Base-by-base conservation (phyloP, 2,113 vertebrate species). In the Rattus rattus region DNA sequence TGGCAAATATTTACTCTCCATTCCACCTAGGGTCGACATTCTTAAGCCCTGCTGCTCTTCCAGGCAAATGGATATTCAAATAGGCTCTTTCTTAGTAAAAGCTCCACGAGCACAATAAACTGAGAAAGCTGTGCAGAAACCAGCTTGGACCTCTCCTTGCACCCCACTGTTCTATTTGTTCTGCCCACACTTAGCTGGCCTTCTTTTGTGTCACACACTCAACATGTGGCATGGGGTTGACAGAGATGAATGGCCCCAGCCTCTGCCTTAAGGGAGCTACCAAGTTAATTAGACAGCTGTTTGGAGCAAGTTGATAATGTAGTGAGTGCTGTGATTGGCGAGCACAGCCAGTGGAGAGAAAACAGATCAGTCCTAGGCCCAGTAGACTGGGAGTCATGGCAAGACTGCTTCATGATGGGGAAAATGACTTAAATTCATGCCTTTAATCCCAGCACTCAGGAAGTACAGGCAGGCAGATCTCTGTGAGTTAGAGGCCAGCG, bases 1-100 rank as follows among this genome's bases (percentile, higher is more conserved):
- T 61, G 84, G 54, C 88, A 90, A 94, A 96, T 86, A 88, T 63
- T 94, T 93, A 54, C 36, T 79, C 87, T 90, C 59, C 73, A 36
- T 87, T 67, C 87, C 84, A 80, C 24, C 83, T 63, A 43, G 22
- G 26, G 2, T 77, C 52, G 85, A 10, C 43, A 33, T 94, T 92
- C 81, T 43, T 75, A 83, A 88, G 52, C 61, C 75, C 36, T 84
- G 65, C n/a, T 65, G n/a, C 39, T 89, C 88, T 47, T 95, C 28
- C 14, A 49, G 19, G 49, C 28, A 76, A 81, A 89, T 76, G 33
- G 43, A 69, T 81, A 76, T 85, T 49, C 52, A 88, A 90, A n/a
- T 94, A 54, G 16, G n/a, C 49, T 17, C 47, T 90, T 95, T 92
- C 79, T 93, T 86, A 47, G 30, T 83, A 91, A 96, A 73, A 52